These are phyloP conservation scores for Atta colombica DNA, from an alignment of 1,140 invertebrate genomes.

Conservation along the genomic window DNA sequence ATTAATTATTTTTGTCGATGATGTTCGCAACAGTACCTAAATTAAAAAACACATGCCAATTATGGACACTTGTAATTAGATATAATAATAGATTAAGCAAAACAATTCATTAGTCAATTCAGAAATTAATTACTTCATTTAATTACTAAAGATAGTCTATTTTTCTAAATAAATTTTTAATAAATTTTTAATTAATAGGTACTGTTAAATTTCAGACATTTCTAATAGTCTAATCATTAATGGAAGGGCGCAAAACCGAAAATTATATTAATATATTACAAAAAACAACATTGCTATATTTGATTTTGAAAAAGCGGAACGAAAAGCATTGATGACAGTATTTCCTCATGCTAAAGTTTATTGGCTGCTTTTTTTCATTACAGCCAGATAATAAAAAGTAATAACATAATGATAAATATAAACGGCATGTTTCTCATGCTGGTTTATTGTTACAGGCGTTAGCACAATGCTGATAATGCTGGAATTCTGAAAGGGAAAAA, in stretches of 20 bases:
- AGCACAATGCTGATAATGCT: too few relatives aligned
- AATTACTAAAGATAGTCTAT: not conserved
- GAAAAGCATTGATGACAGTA: not conserved
- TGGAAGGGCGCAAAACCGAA: not conserved
- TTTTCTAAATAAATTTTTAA: too few relatives aligned
- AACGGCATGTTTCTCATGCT: too few relatives aligned
- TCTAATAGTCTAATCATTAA: not conserved
- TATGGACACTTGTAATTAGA: conserved; percentile 15
- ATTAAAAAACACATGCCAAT: not conserved
- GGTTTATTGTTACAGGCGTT: too few relatives aligned
- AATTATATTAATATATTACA: not conserved
- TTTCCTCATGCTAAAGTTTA: not conserved
- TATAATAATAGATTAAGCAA: not conserved
- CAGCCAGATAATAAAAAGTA: conserved; percentile 3
- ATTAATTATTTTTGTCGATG: not conserved
- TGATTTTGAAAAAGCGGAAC: not conserved
- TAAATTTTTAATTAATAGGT: too few relatives aligned
- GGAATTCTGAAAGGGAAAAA: too few relatives aligned
- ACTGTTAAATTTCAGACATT: conserved; percentile 7
- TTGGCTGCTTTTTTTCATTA: conserved; percentile 11
- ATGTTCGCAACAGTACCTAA: not conserved
- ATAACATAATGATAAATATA: too few relatives aligned
- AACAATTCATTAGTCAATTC: conserved; percentile 5
- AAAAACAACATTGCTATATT: not conserved
- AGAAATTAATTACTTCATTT: not conserved